Evolutionary conservation across 2,113 vertebrate species (phyloP).

Genomic region (Oryctolagus cuniculus): DNA sequence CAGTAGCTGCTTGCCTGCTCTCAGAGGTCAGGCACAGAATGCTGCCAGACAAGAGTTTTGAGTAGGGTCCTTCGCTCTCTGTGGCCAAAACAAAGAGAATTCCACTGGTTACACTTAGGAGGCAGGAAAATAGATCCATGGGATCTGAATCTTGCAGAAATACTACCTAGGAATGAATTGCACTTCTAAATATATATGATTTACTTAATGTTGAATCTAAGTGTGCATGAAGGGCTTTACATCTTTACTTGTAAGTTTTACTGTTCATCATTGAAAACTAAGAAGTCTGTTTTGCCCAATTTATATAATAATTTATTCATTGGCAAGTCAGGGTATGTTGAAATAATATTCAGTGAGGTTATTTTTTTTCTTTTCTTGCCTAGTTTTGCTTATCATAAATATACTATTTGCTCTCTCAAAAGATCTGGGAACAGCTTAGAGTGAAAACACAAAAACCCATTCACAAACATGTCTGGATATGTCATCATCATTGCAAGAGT

Average conservation of each 20-base stretch:
- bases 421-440: not conserved
- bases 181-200: not conserved
- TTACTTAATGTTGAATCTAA: not conserved
- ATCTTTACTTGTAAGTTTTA: not conserved
- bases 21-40: not conserved
- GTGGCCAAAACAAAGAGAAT: not conserved
- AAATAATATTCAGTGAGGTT: not conserved
- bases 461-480: not conserved
- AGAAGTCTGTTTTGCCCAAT: not conserved
- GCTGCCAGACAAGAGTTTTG: not conserved
- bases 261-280: not conserved
- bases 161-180: not conserved
- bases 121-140: not conserved
- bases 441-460: not conserved
- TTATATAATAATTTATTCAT: not conserved
- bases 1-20: not conserved
- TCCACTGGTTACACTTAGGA: not conserved
- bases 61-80: not conserved
- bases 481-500: not conserved
- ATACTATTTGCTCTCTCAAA: not conserved
- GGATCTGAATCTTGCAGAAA: not conserved
- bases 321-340: not conserved
- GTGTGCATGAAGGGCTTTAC: not conserved
- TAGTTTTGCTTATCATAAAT: not conserved
- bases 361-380: conserved; percentile 7